Conservation (phyloP, 2,113 vertebrate genomes). For the Microcebus lehilahytsara region DNA sequence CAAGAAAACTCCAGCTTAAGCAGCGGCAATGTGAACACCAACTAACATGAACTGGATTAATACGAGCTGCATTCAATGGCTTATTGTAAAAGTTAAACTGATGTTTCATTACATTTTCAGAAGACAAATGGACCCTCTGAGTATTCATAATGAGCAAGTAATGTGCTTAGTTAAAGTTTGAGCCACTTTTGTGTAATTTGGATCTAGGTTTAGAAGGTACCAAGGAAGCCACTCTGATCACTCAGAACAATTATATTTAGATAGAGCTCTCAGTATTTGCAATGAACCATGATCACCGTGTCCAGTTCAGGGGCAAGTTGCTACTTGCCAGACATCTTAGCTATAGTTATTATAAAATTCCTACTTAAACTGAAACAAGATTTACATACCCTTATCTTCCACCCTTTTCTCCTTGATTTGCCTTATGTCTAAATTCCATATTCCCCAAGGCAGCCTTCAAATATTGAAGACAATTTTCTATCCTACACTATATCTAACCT, state of each 20-base stretch:
- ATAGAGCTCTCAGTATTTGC: background rate
- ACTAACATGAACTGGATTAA: background rate
- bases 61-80: background rate
- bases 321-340: background rate
- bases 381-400: background rate
- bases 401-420: background rate
- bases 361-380: background rate
- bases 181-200: background rate
- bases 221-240: background rate
- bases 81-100: conserved; percentile 26
- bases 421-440: background rate
- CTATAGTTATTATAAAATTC: background rate
- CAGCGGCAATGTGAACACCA: background rate
- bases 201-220: background rate
- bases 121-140: background rate
- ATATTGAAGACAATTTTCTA: background rate
- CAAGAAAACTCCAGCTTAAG: conserved; percentile 1
- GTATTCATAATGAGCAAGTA: background rate
- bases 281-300: background rate
- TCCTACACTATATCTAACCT: background rate
- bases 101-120: background rate
- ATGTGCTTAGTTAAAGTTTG: background rate
- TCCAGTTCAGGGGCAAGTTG: background rate
- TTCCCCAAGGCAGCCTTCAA: background rate
- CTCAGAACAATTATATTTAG: background rate